These are phyloP conservation scores for Garra rufa DNA, from an alignment of 2,113 vertebrate genomes.

Conservation along the genomic window DNA sequence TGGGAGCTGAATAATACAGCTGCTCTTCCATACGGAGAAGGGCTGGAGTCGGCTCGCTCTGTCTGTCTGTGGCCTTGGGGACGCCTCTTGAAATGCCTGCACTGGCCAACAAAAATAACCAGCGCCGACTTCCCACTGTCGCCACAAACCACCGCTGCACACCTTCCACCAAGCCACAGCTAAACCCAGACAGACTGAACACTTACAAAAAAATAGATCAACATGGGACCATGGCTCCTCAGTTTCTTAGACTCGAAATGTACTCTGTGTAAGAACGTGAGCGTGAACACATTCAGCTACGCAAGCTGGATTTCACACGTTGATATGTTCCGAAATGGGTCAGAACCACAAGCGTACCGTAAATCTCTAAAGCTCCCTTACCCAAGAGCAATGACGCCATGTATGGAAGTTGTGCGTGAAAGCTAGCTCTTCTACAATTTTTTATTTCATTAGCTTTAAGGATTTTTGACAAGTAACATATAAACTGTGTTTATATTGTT, in stretches of 20 bases:
- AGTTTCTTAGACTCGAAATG: background rate
- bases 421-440: background rate
- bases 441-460: background rate
- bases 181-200: background rate
- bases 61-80: conserved; percentile 40
- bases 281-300: background rate
- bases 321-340: background rate
- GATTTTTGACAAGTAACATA: background rate
- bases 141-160: background rate
- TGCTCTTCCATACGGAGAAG: conserved; percentile 47
- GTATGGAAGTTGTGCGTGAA: background rate
- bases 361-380: background rate
- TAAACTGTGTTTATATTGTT: too few species aligned
- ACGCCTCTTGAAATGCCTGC: conserved; percentile 39
- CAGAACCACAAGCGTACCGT: background rate
- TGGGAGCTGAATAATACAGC: conserved; percentile 44
- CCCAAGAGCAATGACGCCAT: background rate
- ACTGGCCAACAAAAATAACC: conserved; percentile 47
- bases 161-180: conserved; percentile 13
- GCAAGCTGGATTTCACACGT: conserved; percentile 10
- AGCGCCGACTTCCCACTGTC: conserved; percentile 32
- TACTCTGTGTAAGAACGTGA: background rate
- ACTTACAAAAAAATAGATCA: background rate
- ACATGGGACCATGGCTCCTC: background rate
- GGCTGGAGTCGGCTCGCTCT: conserved; percentile 33